Conservation (phyloP, 2,888 invertebrate genomes). For the Nebria salina region DNA sequence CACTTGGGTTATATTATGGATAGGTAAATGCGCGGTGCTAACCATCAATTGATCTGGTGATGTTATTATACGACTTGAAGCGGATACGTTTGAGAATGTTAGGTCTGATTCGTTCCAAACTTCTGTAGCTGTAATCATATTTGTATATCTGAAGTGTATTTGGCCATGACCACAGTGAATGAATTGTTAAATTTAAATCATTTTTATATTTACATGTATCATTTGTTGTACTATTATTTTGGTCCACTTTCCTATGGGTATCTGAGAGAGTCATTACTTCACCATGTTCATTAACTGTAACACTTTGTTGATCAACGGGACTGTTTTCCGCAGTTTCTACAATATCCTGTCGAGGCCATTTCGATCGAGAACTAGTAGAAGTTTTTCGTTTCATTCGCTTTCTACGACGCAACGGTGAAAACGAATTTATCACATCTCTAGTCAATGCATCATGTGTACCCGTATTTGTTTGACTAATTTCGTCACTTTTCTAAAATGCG, state of each 20-base stretch:
- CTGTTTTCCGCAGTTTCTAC: slow-evolving; percentile 37
- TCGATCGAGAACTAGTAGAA: slow-evolving; percentile 31
- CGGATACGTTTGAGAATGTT: slow-evolving; percentile 34
- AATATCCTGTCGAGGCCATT: slow-evolving; percentile 47
- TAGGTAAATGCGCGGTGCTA: slow-evolving; percentile 33
- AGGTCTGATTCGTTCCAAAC: slow-evolving; percentile 42
- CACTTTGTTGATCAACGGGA: slow-evolving; percentile 40
- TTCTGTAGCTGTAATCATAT: slow-evolving; percentile 25
- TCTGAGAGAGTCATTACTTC: slow-evolving; percentile 33
- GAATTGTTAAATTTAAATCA: neutral
- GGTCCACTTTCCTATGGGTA: slow-evolving; percentile 32
- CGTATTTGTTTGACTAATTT: slow-evolving; percentile 61
- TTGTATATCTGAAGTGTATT: too few species aligned
- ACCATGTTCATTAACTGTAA: slow-evolving; percentile 40
- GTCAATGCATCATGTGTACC: slow-evolving; percentile 61
- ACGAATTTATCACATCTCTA: slow-evolving; percentile 63
- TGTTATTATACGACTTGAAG: slow-evolving; percentile 31
- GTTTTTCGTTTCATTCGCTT: slow-evolving; percentile 66
- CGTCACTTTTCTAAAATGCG: slow-evolving; percentile 40
- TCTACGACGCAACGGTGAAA: slow-evolving; percentile 65
- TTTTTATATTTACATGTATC: slow-evolving; percentile 25
- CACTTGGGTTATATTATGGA: slow-evolving; percentile 32
- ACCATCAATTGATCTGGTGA: slow-evolving; percentile 38
- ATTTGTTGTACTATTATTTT: slow-evolving; percentile 23
- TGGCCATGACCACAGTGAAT: neutral